A percentile compares a stretch with the other conserved stretches of the same genome.
Conservation (phyloP, 1,140 invertebrate species). For the Ceratina calcarata region DNA sequence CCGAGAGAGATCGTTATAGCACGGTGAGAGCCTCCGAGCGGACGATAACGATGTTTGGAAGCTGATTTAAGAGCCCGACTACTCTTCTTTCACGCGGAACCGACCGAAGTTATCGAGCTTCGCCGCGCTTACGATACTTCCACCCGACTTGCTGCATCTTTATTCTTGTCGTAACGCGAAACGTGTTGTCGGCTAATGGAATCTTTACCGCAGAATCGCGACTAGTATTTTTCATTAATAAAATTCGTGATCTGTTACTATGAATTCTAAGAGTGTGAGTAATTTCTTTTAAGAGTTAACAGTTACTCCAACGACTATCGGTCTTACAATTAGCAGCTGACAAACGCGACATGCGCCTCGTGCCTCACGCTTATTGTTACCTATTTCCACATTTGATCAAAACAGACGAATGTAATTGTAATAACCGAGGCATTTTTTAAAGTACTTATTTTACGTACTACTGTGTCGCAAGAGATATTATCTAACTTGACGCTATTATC, state of each 20-base stretch:
- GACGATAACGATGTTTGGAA: conserved; percentile 16
- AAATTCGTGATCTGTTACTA: background rate
- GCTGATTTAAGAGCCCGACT: conserved; percentile 17
- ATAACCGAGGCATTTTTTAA: background rate
- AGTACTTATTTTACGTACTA: too few relatives aligned
- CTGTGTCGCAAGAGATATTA: too few relatives aligned
- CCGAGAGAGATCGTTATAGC: background rate
- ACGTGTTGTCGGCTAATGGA: conserved; percentile 4
- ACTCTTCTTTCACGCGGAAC: background rate
- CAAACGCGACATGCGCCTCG: too few relatives aligned
- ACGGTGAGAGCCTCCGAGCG: background rate
- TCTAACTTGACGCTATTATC: too few relatives aligned
- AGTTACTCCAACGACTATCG: too few relatives aligned
- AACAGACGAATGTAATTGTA: background rate
- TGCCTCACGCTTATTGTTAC: too few relatives aligned
- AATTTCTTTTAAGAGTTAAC: too few relatives aligned
- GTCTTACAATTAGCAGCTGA: too few relatives aligned
- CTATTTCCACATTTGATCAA: too few relatives aligned
- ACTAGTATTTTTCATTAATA: background rate
- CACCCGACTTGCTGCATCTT: background rate
- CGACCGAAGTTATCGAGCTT: conserved; percentile 10
- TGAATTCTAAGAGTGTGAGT: background rate
- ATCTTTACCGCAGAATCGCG: background rate
- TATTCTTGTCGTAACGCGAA: background rate
- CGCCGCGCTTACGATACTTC: conserved; percentile 21